Evolutionary conservation across 2,113 vertebrate genomes (phyloP).

Genomic region (Gyps fulvus): DNA sequence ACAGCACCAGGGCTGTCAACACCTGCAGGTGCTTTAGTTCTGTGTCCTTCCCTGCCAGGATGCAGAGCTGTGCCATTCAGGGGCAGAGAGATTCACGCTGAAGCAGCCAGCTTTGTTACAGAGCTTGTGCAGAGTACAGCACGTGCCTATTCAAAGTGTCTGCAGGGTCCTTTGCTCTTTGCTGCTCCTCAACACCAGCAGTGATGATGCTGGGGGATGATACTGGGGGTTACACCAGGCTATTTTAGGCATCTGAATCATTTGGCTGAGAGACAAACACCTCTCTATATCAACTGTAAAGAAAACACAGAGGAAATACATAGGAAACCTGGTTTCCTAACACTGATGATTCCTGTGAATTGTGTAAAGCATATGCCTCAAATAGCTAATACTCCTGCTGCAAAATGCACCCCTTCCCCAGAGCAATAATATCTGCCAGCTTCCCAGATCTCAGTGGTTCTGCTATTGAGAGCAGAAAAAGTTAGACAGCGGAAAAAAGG

Average conservation of each 20-base stretch:
- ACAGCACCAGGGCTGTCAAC: background rate
- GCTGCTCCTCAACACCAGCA: background rate
- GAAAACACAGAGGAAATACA: background rate
- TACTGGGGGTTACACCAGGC: background rate
- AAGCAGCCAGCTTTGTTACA: background rate
- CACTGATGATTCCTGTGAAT: background rate
- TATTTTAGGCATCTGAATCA: background rate
- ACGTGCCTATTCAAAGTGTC: accelerated
- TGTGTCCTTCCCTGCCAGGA: background rate
- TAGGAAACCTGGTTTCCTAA: background rate
- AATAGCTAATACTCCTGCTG: background rate
- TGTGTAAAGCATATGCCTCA: background rate
- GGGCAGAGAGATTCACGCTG: background rate
- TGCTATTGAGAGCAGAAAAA: background rate
- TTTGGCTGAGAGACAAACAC: background rate
- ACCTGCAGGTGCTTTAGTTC: background rate
- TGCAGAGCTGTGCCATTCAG: accelerated
- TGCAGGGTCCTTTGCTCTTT: background rate
- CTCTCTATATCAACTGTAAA: accelerated
- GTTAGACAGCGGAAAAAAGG: background rate
- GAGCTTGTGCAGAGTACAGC: accelerated
- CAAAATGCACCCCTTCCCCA: background rate
- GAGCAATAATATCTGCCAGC: background rate
- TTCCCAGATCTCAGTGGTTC: background rate
- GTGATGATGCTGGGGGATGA: background rate